Evolutionary conservation across 1,140 invertebrate genomes (phyloP).

Genomic region (Cotesia chilonis): DNA sequence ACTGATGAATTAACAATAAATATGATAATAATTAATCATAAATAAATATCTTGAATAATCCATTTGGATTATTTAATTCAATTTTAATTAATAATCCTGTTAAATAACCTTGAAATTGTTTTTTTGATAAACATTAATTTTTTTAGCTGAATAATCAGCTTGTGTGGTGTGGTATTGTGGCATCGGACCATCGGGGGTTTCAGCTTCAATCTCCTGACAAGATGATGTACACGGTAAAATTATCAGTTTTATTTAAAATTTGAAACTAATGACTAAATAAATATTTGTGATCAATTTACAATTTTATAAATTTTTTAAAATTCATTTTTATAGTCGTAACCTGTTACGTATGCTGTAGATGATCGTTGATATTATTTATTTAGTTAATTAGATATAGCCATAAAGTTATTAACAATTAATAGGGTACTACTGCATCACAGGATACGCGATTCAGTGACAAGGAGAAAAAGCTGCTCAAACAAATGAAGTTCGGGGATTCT

Average conservation of each 20-base stretch:
- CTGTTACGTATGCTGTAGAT: not conserved
- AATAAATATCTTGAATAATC: too few relatives aligned
- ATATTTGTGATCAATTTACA: conserved; percentile 2
- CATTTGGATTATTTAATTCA: too few relatives aligned
- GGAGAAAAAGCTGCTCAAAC: conserved; percentile 98
- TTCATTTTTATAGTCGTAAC: not conserved
- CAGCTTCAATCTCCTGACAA: conserved; percentile 36
- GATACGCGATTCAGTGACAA: conserved; percentile 99
- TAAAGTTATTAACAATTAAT: conserved; percentile 46
- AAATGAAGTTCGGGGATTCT: conserved; percentile 97
- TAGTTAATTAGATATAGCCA: not conserved
- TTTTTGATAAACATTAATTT: too few relatives aligned
- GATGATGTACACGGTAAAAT: conserved; percentile 68
- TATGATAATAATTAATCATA: not conserved
- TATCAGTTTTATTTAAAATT: conserved; percentile 11
- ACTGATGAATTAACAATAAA: not conserved
- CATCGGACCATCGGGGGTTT: not conserved
- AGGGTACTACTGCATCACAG: conserved; percentile 98
- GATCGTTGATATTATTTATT: conserved; percentile 14
- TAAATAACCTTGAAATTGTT: too few relatives aligned
- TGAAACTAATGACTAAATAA: conserved; percentile 14
- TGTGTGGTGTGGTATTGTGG: not conserved
- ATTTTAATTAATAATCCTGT: too few relatives aligned
- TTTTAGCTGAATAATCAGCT: not conserved
- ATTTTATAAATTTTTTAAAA: conserved; percentile 7